Conservation (phyloP, 1,140 invertebrate genomes). For the Drosophila takahashii region DNA sequence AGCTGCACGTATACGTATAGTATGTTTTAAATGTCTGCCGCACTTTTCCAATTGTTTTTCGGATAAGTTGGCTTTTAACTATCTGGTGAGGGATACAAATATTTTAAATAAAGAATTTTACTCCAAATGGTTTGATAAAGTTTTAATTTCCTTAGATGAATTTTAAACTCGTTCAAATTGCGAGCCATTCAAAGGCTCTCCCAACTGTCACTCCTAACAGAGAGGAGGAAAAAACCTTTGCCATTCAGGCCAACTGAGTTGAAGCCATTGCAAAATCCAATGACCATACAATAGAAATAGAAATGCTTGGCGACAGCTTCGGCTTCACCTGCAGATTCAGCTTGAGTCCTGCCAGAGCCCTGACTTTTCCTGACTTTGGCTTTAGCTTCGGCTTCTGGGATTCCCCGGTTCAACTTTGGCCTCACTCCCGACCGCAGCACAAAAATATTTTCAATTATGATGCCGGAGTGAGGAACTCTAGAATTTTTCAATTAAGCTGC, state of each 20-base stretch:
- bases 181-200: conserved; percentile 2
- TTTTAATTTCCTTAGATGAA: conserved; percentile 20
- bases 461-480: conserved; percentile 72
- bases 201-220: conserved; percentile 8
- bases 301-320: conserved; percentile 58
- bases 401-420: conserved; percentile 22
- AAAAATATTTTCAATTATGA: conserved; percentile 82
- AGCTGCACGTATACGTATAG: background rate
- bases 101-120: conserved; percentile 4
- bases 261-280: conserved; percentile 42
- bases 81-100: conserved; percentile 1
- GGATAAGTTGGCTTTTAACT: conserved; percentile 6
- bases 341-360: background rate
- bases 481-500: conserved; percentile 80
- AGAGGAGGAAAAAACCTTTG: conserved; percentile 1
- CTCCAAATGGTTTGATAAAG: conserved; percentile 9
- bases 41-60: conserved; percentile 22
- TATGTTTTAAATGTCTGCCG: conserved; percentile 5
- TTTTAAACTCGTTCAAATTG: conserved; percentile 22
- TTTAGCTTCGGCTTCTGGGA: conserved; percentile 3
- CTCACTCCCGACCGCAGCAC: conserved; percentile 46
- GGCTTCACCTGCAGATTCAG: conserved; percentile 31
- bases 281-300: conserved; percentile 63
- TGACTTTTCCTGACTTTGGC: conserved; percentile 2
- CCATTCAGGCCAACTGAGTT: conserved; percentile 1